Conservation (phyloP, 2,113 vertebrate genomes). For the Platanista minor region DNA sequence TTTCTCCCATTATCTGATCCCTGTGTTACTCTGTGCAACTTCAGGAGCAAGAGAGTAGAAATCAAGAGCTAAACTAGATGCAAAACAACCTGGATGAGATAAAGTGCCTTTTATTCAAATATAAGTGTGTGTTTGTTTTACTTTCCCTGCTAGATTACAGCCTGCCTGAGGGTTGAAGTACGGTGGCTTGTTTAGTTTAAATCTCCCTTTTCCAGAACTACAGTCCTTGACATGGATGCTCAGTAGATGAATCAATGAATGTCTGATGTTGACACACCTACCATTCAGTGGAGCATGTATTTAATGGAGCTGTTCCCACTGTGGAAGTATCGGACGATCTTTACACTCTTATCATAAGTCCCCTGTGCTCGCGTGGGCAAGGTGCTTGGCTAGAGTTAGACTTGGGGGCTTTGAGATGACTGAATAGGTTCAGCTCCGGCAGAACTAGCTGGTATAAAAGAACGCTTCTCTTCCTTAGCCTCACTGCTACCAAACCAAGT, state of each 20-base stretch:
- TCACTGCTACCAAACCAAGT: neutral
- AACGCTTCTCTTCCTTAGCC: neutral
- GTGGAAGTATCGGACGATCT: neutral
- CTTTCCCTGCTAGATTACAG: neutral
- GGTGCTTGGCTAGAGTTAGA: neutral
- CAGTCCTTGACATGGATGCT: neutral
- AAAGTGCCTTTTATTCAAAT: neutral
- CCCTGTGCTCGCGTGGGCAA: neutral
- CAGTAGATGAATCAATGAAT: neutral
- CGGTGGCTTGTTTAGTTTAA: neutral
- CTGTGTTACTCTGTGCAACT: neutral
- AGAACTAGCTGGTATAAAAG: neutral
- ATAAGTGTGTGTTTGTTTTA: neutral
- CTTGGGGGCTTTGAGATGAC: neutral
- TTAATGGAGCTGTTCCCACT: neutral
- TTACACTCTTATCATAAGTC: rapidly evolving
- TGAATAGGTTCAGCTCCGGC: neutral
- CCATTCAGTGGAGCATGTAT: rapidly evolving
- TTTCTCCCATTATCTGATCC: neutral
- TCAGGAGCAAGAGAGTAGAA: neutral
- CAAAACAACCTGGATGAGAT: neutral
- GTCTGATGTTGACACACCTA: neutral
- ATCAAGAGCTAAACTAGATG: neutral
- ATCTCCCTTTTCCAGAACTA: neutral
- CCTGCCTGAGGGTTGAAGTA: neutral